A percentile compares a stretch with the other conserved stretches of the same genome.
Evolutionary conservation across 1,140 invertebrate species (phyloP).

Genomic region (Caenorhabditis latens): DNA sequence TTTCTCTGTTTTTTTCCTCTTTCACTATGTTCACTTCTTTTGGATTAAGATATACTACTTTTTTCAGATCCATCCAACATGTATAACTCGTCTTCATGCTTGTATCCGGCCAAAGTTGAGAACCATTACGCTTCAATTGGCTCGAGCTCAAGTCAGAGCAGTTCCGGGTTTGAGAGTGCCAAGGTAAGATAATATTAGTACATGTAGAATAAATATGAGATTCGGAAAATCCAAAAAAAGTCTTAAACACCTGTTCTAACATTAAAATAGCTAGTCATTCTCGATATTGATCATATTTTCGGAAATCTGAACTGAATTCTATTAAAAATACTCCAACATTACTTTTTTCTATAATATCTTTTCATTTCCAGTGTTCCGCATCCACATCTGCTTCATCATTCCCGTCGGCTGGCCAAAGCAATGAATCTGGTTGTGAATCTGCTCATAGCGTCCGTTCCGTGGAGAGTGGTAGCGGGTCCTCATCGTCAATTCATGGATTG

Average conservation of each 20-base stretch:
- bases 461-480: conserved; percentile 80
- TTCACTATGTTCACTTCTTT: not conserved
- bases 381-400: conserved; percentile 43
- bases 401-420: not conserved
- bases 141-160: conserved; percentile 30
- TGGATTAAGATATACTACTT: not conserved
- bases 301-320: too few relatives aligned
- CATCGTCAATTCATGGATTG: conserved; percentile 80
- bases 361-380: conserved; percentile 8
- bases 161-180: conserved; percentile 29
- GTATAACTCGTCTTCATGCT: conserved; percentile 1
- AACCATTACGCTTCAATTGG: conserved; percentile 38
- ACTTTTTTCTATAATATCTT: not conserved
- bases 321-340: too few relatives aligned
- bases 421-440: conserved; percentile 5
- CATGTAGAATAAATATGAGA: too few relatives aligned
- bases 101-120: conserved; percentile 31
- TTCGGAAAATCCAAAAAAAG: too few relatives aligned
- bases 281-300: too few relatives aligned
- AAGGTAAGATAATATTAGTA: not conserved
- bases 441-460: conserved; percentile 17
- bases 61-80: conserved; percentile 15
- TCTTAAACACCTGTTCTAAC: too few relatives aligned
- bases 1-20: not conserved
- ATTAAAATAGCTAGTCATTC: too few relatives aligned